Base-by-base conservation (phyloP, 2,113 vertebrate genomes). In the Bufo gargarizans region DNA sequence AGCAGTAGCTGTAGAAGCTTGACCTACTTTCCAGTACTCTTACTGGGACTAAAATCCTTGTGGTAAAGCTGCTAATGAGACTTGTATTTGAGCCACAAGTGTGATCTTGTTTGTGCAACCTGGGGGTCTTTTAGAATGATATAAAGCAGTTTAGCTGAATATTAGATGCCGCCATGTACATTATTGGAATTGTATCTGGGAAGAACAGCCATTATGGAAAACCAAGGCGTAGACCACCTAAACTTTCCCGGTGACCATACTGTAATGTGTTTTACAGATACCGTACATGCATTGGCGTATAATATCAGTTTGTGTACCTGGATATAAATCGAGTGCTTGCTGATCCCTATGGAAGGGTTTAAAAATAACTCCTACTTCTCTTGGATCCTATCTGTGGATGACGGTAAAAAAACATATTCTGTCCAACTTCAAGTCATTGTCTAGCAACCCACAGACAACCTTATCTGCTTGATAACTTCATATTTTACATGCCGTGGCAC, bases 21-120 rank as follows among this genome's bases (percentile, higher is more conserved):
- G 80, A 82, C 80, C 80, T 82, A 82, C 59, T 82, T 82, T 82
- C 47, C 58, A 13, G 80, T 65, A 65, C 56, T 50, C 59, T 59
- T 65, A 47, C 80, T 50, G 80, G 50, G 80, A 82, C 80, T 61
- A 45, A 82, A 67, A 65, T 82, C 80, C 80, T 82, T 50, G 43
- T 82, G 33, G 59, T 82, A 82, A 82, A 82, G 80, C 80, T 49
- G 80, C 80, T 82, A 82, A 82, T 82, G 80, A 82, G 80, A 65
- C 61, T 61, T 58, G 56, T 67, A 43, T 82, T 65, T 63, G 22
- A 63, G 79, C 58, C 43, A 47, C 58, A 45, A 65, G 80, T n/a
- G 61, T 65, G 56, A 82, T 82, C 80, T 43, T 82, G 59, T 65
- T 65, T 82, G 58, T 82, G 45, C 80, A 82, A 82, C 80, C 19